Evolutionary conservation across 2,888 invertebrate species (phyloP).

Genomic region (Patella caerulea): DNA sequence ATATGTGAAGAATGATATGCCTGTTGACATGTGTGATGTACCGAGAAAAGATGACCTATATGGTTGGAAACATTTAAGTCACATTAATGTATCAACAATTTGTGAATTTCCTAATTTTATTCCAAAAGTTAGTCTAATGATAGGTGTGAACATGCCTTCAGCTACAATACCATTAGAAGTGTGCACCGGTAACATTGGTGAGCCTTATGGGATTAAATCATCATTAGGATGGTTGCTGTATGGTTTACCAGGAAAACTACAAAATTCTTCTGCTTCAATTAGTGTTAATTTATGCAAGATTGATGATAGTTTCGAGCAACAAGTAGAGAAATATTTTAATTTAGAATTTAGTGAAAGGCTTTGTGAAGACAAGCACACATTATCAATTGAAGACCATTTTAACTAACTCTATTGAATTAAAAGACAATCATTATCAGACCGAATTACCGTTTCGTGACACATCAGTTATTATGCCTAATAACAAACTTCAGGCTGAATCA

Average conservation of each 20-base stretch:
- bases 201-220: constrained; percentile 27
- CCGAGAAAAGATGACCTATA: background rate
- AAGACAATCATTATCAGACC: constrained; percentile 24
- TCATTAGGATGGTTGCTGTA: constrained; percentile 30
- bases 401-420: constrained; percentile 12
- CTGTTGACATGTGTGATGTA: background rate
- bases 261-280: background rate
- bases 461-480: constrained; percentile 15
- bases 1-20: background rate
- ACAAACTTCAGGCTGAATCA: too few relatives aligned
- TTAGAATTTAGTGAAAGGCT: too few relatives aligned
- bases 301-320: constrained; percentile 86
- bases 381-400: constrained; percentile 79
- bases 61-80: constrained; percentile 10
- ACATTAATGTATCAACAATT: background rate
- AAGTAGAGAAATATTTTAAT: constrained; percentile 76
- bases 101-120: background rate
- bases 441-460: constrained; percentile 27
- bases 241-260: constrained; percentile 15
- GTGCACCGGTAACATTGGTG: constrained; percentile 2
- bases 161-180: constrained; percentile 11
- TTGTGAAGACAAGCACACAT: constrained; percentile 85
- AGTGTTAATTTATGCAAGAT: constrained; percentile 16
- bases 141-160: constrained; percentile 12
- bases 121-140: constrained; percentile 2